Conservation (phyloP, 2,888 invertebrate species). For the Drosophila quinaria region DNA sequence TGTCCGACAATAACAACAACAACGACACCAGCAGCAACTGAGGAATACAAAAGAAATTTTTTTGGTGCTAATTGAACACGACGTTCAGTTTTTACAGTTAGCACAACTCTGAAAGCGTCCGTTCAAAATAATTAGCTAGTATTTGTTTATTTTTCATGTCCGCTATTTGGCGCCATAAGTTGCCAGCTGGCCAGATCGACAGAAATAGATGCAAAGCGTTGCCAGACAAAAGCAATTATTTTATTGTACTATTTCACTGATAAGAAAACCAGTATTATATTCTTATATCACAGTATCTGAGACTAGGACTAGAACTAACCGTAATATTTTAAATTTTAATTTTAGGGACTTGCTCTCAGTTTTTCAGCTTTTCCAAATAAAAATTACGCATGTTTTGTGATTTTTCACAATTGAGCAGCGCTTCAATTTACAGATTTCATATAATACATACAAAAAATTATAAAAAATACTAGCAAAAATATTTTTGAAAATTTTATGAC, state of each 20-base stretch:
- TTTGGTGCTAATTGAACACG: conserved; percentile 64
- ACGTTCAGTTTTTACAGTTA: conserved; percentile 65
- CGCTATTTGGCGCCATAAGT: conserved; percentile 6
- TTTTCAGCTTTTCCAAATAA: too few species aligned
- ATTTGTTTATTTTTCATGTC: conserved; percentile 20
- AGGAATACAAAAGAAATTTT: conserved; percentile 5
- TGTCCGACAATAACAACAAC: neutral
- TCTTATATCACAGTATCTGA: too few species aligned
- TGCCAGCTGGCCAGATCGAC: neutral
- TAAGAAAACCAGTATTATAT: neutral
- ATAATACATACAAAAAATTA: too few species aligned
- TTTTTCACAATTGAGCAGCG: too few species aligned
- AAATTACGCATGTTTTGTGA: too few species aligned
- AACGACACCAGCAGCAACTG: too few species aligned
- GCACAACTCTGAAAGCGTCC: conserved; percentile 9
- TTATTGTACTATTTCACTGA: neutral
- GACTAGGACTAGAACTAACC: too few species aligned
- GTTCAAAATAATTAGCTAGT: conserved; percentile 28
- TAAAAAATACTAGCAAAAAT: too few species aligned
- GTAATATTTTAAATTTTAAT: too few species aligned
- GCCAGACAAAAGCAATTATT: neutral
- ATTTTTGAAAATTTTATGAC: too few species aligned
- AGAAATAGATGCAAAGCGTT: neutral
- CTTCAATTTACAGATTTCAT: too few species aligned
- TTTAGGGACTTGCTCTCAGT: too few species aligned